phyloP scores from a whole-genome alignment of 1,140 invertebrate genomes.

The Grapholita molesta region DNA sequence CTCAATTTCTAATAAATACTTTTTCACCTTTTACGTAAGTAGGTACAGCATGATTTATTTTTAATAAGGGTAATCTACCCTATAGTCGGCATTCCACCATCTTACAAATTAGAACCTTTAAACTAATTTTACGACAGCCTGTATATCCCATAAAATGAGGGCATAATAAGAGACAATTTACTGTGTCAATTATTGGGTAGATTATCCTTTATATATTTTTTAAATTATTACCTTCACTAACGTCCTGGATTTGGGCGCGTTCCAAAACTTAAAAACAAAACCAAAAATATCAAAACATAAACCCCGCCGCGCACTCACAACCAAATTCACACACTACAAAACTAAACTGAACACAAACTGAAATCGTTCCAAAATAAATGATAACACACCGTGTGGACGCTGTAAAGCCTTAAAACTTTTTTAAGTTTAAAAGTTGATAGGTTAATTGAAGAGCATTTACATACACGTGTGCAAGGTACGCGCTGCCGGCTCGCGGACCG shows the following conservation, averaged over 20 bases:
- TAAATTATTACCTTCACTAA: constrained; percentile 26
- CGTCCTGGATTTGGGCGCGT: constrained; percentile 41
- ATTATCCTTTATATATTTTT: too few species aligned
- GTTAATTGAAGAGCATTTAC: constrained; percentile 54
- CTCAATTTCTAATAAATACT: too few species aligned
- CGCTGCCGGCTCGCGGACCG: constrained; percentile 43
- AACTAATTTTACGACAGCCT: too few species aligned
- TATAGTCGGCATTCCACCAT: too few species aligned
- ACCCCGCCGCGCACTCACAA: constrained; percentile 47
- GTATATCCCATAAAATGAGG: too few species aligned
- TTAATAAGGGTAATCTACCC: too few species aligned
- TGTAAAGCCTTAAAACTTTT: constrained; percentile 41
- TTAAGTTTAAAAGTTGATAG: constrained; percentile 61
- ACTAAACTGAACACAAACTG: constrained; percentile 41
- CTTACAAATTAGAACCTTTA: too few species aligned
- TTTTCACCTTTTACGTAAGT: too few species aligned
- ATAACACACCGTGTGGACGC: constrained; percentile 24
- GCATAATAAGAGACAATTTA: too few species aligned
- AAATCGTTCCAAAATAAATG: constrained; percentile 45
- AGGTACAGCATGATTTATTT: too few species aligned
- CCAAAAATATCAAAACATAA: constrained; percentile 60
- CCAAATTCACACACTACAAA: constrained; percentile 60
- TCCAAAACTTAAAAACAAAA: constrained; percentile 50
- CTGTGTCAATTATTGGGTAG: too few species aligned
- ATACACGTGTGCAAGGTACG: constrained; percentile 56